phyloP scores from a whole-genome alignment of 2,797 vertebrate species.

The Siniperca scherzeri region DNA sequence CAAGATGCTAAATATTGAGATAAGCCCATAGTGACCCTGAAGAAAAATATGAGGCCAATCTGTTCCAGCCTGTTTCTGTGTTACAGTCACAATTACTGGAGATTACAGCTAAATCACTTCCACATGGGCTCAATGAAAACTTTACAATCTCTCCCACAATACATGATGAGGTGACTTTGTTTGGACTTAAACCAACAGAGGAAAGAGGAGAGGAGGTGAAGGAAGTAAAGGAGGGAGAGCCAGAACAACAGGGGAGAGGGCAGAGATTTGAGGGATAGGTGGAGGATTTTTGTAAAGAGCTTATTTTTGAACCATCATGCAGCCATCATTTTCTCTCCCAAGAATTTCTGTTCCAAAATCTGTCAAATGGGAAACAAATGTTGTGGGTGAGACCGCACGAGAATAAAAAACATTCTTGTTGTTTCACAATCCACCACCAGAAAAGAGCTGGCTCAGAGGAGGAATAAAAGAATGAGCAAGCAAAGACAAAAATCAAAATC shows the following conservation, averaged over 20 bases:
- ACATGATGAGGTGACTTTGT: constrained; percentile 96
- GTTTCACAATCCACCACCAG: constrained; percentile 83
- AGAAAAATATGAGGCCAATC: constrained; percentile 90
- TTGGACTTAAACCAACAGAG: constrained; percentile 85
- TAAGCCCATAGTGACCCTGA: constrained; percentile 81
- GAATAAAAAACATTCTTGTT: constrained; percentile 84
- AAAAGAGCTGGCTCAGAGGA: constrained; percentile 79
- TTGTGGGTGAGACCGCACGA: constrained; percentile 78
- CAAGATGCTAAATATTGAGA: constrained; percentile 91
- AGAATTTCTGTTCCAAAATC: constrained; percentile 79
- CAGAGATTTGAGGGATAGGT: constrained; percentile 58
- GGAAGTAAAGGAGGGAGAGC: constrained; percentile 57
- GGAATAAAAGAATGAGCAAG: constrained; percentile 75
- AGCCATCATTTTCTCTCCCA: constrained; percentile 75
- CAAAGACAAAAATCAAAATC: constrained; percentile 77
- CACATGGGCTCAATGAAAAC: constrained; percentile 97
- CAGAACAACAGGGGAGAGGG: constrained; percentile 4
- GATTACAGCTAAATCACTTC: constrained; percentile 97
- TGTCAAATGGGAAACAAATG: constrained; percentile 86
- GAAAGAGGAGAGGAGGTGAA: constrained; percentile 60
- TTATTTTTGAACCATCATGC: constrained; percentile 75
- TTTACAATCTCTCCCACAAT: constrained; percentile 95
- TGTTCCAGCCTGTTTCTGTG: constrained; percentile 96
- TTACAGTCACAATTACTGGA: constrained; percentile 97
- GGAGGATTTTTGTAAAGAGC: constrained; percentile 63